Base-by-base conservation (phyloP, 2,113 vertebrate species). In the Dinomys branickii region DNA sequence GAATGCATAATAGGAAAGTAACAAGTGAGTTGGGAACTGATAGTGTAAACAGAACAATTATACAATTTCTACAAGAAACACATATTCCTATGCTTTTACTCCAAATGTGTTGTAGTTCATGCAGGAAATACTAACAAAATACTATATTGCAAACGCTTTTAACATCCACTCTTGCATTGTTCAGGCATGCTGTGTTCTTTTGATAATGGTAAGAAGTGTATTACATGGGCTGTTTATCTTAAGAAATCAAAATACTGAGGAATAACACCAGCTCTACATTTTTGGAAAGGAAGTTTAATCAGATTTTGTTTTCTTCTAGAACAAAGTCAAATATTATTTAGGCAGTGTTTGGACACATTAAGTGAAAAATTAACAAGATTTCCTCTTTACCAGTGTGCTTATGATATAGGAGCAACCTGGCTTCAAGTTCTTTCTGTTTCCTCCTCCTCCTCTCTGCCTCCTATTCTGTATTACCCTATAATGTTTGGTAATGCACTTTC, bases 271-370 rank as follows among this genome's bases (percentile, higher is more conserved):
- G 75, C 56, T 88, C 90, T 83, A 26, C 35, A 82, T 88, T 81
- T 92, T 96, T 65, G 24, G 26, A 38, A 95, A 90, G 86, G 93
- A 95, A 67, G 10, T 61, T 77, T 38, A 89, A 89, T 95, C 47
- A 96, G 28, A 92, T 94, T 85, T 77, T 96, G 52, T 94, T 97
- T 97, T 93, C 65, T 91, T 35, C 50, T 81, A 94, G 86, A 97
- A 96, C 52, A 12, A 86, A 78, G 75, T 96, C 58, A 93, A 8
- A 30, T 61, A 85, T 50, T 6, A 85, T 91, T 95, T 90, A 91
- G 80, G 91, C 63, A 96, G 52, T 84, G 90, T 88, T 94, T 69
- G 96, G 96, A 96, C 71, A 95, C 88, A 75, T 96, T 92, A 97
- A 56, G 1, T 50, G 87, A 97, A 91, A 98, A 98, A 87, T 86